phyloP scores from a whole-genome alignment of 2,797 vertebrate genomes.

The Trichosurus vulpecula region DNA sequence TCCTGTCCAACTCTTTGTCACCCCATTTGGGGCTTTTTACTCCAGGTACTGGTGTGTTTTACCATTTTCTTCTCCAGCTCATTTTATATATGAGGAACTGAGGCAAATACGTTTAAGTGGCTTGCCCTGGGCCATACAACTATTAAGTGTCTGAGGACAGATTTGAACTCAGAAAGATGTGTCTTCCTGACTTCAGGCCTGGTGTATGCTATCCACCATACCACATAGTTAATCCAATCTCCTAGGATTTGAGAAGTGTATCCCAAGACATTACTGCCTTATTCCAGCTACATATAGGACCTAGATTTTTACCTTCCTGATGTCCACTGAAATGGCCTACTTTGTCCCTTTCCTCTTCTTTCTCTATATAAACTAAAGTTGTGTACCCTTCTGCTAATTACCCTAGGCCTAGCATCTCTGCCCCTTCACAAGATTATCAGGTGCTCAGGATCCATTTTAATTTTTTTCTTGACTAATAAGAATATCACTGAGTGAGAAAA shows the following conservation, averaged over 20 bases:
- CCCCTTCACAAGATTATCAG: background rate
- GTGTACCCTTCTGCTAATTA: background rate
- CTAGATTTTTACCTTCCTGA: background rate
- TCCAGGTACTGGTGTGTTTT: background rate
- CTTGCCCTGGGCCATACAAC: background rate
- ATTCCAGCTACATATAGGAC: background rate
- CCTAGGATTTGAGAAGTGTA: background rate
- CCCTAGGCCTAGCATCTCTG: background rate
- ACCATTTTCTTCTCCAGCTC: background rate
- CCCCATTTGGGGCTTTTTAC: background rate
- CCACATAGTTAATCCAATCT: background rate
- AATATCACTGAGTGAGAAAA: background rate
- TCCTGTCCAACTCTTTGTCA: background rate
- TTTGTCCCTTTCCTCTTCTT: background rate
- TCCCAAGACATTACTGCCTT: background rate
- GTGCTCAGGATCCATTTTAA: background rate
- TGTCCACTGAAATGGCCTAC: background rate
- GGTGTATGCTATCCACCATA: background rate
- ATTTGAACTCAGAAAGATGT: background rate
- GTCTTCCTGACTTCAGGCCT: background rate
- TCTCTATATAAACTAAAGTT: background rate
- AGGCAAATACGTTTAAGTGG: background rate
- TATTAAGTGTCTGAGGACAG: background rate
- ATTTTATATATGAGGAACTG: background rate
- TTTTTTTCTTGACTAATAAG: background rate